These are phyloP conservation scores for Epicauta chinensis DNA, from an alignment of 1,140 invertebrate genomes.

Conservation along the genomic window DNA sequence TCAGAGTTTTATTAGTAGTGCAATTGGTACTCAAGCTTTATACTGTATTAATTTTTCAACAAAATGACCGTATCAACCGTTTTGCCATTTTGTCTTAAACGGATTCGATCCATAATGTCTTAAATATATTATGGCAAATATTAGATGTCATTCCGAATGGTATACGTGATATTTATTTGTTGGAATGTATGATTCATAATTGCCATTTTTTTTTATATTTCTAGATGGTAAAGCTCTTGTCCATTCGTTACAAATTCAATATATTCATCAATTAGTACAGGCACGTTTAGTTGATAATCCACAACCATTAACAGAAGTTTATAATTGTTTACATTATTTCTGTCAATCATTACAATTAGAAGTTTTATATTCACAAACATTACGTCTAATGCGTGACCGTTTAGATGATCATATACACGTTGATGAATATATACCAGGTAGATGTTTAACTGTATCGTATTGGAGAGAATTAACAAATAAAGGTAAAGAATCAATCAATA, in stretches of 20 bases:
- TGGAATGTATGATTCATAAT: constrained; percentile 1
- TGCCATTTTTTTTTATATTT: constrained; percentile 39
- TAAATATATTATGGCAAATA: too few species aligned
- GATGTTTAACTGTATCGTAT: constrained; percentile 84
- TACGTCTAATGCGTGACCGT: constrained; percentile 78
- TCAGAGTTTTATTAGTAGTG: too few species aligned
- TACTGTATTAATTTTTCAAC: too few species aligned
- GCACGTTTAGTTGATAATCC: constrained; percentile 81
- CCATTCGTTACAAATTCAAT: constrained; percentile 86
- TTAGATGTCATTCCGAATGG: too few species aligned
- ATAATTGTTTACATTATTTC: constrained; percentile 86
- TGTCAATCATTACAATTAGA: constrained; percentile 93
- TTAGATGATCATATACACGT: constrained; percentile 87
- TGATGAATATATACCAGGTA: constrained; percentile 87
- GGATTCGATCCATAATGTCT: too few species aligned
- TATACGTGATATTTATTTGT: constrained; percentile 1
- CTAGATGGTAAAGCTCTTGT: constrained; percentile 94
- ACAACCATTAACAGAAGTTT: constrained; percentile 74
- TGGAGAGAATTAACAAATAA: constrained; percentile 63
- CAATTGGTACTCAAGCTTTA: too few species aligned
- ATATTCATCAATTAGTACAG: constrained; percentile 88
- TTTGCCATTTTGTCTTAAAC: too few species aligned
- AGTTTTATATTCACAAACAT: constrained; percentile 90
- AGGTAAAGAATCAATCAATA: constrained; percentile 46
- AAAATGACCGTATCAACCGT: too few species aligned